Percentiles rank a stretch among this genome's conserved stretches.
Evolutionary conservation across 2,113 vertebrate genomes (phyloP).

Genomic region (Pseudopodoces humilis): DNA sequence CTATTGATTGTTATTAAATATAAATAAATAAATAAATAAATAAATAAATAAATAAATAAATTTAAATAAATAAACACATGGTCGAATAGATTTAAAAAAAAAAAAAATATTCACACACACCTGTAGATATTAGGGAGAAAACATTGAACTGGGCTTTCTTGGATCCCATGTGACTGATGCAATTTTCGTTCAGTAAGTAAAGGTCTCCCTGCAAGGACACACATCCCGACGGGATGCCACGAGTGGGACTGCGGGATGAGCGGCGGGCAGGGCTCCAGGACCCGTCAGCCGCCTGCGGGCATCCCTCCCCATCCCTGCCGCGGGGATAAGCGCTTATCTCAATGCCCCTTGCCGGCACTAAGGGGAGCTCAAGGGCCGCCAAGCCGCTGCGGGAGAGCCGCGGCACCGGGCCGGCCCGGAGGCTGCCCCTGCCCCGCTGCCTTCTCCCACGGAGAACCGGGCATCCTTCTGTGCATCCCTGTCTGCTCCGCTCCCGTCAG

Average conservation of each 20-base stretch:
- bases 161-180: conserved; percentile 52
- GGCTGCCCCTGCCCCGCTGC: background rate
- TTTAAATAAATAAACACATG: background rate
- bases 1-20: background rate
- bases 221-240: fast-evolving
- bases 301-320: background rate
- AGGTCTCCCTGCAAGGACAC: background rate
- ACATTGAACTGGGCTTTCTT: conserved; percentile 59
- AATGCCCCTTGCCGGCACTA: conserved; percentile 17
- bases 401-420: background rate
- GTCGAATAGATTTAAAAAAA: background rate
- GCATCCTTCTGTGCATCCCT: background rate
- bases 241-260: background rate
- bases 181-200: conserved; percentile 69
- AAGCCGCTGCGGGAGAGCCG: background rate
- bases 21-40: background rate
- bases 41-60: background rate
- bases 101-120: background rate
- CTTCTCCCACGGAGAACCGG: fast-evolving
- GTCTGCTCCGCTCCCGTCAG: background rate
- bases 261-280: background rate
- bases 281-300: fast-evolving
- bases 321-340: background rate
- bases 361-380: conserved; percentile 57
- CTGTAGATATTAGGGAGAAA: conserved; percentile 54